These are phyloP conservation scores for Dugesia japonica DNA, from an alignment of 2,888 invertebrate species.

Conservation along the genomic window DNA sequence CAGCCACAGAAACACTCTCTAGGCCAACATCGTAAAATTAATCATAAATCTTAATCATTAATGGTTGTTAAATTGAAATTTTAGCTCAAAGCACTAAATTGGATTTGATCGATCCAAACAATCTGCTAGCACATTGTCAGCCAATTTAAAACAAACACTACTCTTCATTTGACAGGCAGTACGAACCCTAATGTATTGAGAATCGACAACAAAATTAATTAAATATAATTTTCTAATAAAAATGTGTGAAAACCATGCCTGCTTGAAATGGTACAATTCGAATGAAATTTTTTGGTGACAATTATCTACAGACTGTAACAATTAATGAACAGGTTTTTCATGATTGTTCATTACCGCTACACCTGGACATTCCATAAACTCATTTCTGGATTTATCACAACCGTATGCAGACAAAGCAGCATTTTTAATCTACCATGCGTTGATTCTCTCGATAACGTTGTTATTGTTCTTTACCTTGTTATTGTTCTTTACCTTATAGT, in stretches of 20 bases:
- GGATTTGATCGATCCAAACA: not conserved
- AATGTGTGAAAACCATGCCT: conserved; percentile 1
- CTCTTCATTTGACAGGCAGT: not conserved
- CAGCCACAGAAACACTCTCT: no score
- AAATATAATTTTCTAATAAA: not conserved
- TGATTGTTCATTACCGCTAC: not conserved
- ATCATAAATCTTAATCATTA: conserved; percentile 8
- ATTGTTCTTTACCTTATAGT: no score
- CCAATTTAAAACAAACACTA: not conserved
- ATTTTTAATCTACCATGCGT: no score
- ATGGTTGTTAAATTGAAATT: not conserved
- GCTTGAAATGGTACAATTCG: not conserved
- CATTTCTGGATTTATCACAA: not conserved
- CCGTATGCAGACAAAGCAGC: no score
- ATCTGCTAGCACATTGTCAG: not conserved
- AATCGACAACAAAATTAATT: not conserved
- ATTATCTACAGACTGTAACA: not conserved
- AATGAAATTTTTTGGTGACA: not conserved
- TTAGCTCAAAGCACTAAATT: not conserved
- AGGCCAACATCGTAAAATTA: not conserved
- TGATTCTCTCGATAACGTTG: no score
- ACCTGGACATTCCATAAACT: not conserved
- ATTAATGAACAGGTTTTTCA: not conserved
- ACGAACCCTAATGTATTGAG: not conserved
- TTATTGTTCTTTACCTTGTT: no score